These are phyloP conservation scores for Catagonus wagneri DNA, from an alignment of 2,113 vertebrate species.

Conservation along the genomic window DNA sequence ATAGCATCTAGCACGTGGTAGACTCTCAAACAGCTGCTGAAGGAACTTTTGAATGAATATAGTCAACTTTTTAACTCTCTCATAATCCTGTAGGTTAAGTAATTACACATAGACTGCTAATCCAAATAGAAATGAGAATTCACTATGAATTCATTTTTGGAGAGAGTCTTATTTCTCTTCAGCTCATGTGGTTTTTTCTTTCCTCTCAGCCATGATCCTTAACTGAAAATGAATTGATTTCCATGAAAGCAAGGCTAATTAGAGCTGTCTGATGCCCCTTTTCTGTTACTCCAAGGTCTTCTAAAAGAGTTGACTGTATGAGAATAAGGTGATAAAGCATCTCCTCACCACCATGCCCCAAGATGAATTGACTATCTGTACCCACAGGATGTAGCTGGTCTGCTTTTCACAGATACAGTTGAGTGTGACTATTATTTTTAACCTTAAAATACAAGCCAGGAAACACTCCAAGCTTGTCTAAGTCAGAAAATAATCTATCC, in stretches of 20 bases:
- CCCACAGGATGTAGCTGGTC: background rate
- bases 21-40: background rate
- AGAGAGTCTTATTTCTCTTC: background rate
- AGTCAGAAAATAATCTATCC: background rate
- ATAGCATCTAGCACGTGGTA: background rate
- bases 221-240: conserved; percentile 56
- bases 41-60: conserved; percentile 1
- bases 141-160: conserved; percentile 55
- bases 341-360: background rate
- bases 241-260: conserved; percentile 29
- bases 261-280: background rate
- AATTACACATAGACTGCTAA: conserved; percentile 51
- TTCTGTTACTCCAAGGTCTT: background rate
- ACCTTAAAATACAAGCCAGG: background rate
- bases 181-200: conserved; percentile 67
- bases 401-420: background rate
- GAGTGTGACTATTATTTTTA: background rate
- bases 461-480: background rate
- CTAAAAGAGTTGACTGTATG: background rate
- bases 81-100: conserved; percentile 23
- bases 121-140: conserved; percentile 59
- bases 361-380: background rate
- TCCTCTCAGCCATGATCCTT: conserved; percentile 48
- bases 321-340: background rate
- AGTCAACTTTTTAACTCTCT: background rate